phyloP scores from a whole-genome alignment of 2,797 vertebrate species.

The Hafferia zeledoni region DNA sequence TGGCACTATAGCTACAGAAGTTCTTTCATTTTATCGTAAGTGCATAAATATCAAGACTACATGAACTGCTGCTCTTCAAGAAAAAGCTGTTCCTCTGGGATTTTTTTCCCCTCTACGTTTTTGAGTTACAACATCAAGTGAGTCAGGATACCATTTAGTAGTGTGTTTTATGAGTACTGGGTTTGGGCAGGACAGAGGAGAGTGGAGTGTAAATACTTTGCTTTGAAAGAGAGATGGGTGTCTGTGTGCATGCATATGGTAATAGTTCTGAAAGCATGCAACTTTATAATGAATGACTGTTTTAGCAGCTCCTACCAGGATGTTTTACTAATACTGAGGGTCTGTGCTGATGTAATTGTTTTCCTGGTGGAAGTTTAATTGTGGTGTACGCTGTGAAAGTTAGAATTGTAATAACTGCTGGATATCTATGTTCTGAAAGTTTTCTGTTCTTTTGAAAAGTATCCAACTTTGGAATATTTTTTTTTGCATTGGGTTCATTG shows the following conservation, averaged over 20 bases:
- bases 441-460: background rate
- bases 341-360: background rate
- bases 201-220: background rate
- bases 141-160: background rate
- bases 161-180: background rate
- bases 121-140: background rate
- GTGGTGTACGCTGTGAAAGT: background rate
- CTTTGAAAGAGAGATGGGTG: background rate
- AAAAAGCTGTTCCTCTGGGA: background rate
- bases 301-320: background rate
- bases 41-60: background rate
- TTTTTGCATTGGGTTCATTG: background rate
- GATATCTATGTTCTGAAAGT: background rate
- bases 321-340: background rate
- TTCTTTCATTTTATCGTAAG: background rate
- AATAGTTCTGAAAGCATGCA: background rate
- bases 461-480: background rate
- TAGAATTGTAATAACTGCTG: background rate
- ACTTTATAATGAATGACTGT: background rate
- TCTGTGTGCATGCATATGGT: background rate
- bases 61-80: background rate
- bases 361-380: background rate
- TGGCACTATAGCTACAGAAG: conserved; percentile 10
- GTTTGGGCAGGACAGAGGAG: background rate
- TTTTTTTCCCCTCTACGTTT: background rate